A percentile compares a stretch with the other conserved stretches of the same genome.
Evolutionary conservation across 2,113 vertebrate species (phyloP).

Genomic region (Ranitomeya variabilis): DNA sequence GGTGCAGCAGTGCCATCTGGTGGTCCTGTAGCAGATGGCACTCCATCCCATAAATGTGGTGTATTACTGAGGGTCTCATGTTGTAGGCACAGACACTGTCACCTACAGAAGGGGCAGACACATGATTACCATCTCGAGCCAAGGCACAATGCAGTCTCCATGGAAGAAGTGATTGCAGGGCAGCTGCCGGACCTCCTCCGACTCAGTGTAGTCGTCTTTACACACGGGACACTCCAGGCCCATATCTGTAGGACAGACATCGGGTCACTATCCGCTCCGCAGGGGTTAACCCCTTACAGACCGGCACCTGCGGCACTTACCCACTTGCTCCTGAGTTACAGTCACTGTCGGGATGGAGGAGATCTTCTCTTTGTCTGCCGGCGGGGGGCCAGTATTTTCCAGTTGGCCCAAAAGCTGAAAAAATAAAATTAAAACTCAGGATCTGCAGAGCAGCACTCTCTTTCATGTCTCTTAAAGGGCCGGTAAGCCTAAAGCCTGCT

Average conservation of each 20-base stretch:
- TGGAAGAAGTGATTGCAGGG: constrained; percentile 98
- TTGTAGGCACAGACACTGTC: too few relatives aligned
- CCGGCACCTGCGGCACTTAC: constrained; percentile 68
- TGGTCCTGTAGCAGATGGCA: too few relatives aligned
- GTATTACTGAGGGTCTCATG: too few relatives aligned
- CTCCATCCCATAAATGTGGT: not conserved
- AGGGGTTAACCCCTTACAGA: not conserved
- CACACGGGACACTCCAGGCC: constrained; percentile 96
- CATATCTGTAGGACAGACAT: constrained; percentile 70
- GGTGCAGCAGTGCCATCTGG: too few relatives aligned
- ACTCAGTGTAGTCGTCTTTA: constrained; percentile 89
- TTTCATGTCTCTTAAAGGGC: too few relatives aligned
- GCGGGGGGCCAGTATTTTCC: constrained; percentile 94
- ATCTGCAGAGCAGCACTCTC: not conserved
- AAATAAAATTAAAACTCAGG: not conserved
- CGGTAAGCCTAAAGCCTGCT: too few relatives aligned
- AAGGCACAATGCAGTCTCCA: constrained; percentile 95
- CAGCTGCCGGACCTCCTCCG: constrained; percentile 89
- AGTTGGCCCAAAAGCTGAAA: constrained; percentile 90
- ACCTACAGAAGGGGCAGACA: too few relatives aligned
- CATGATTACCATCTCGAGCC: constrained; percentile 92
- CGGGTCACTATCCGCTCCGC: not conserved
- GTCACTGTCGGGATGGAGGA: constrained; percentile 89
- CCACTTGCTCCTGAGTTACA: constrained; percentile 95
- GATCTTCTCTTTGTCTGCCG: constrained; percentile 95